Evolutionary conservation across 1,140 invertebrate genomes (phyloP).

Genomic region (Drosophila bipectinata): DNA sequence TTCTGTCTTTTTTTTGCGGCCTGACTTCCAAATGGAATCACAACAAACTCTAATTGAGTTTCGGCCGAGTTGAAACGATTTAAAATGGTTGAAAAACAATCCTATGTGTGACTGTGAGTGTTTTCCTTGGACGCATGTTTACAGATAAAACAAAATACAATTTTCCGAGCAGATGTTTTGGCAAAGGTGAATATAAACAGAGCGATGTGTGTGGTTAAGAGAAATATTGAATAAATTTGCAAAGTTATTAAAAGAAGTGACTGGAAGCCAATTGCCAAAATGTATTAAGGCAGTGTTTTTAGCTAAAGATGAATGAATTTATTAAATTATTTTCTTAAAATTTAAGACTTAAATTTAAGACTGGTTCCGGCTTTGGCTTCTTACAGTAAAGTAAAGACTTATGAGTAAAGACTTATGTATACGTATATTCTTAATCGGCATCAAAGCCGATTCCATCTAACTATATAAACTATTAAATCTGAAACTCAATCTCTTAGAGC

Average conservation of each 20-base stretch:
- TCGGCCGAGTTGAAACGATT: conserved; percentile 49
- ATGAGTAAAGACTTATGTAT: no score
- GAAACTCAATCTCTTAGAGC: no score
- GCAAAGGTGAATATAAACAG: conserved; percentile 32
- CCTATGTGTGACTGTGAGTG: no score
- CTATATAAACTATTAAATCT: no score
- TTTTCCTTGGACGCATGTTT: conserved; percentile 15
- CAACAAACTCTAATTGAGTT: conserved; percentile 79
- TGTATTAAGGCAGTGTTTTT: background rate
- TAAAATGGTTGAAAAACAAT: conserved; percentile 50
- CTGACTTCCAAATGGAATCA: conserved; percentile 63
- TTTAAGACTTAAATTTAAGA: no score
- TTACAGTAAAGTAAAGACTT: no score
- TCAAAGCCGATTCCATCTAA: no score
- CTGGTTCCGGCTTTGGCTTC: no score
- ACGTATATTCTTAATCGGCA: no score
- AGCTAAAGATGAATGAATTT: background rate
- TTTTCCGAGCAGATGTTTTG: conserved; percentile 27
- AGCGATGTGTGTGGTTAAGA: background rate
- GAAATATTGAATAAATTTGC: conserved; percentile 29
- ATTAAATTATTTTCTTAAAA: background rate
- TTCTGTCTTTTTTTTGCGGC: conserved; percentile 29
- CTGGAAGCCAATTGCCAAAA: background rate
- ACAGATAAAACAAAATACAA: conserved; percentile 38
- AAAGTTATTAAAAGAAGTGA: conserved; percentile 1